Percentiles rank a stretch among this genome's conserved stretches.
These are phyloP conservation scores for Erynnis tages DNA, from an alignment of 2,888 invertebrate genomes.

Conservation along the genomic window DNA sequence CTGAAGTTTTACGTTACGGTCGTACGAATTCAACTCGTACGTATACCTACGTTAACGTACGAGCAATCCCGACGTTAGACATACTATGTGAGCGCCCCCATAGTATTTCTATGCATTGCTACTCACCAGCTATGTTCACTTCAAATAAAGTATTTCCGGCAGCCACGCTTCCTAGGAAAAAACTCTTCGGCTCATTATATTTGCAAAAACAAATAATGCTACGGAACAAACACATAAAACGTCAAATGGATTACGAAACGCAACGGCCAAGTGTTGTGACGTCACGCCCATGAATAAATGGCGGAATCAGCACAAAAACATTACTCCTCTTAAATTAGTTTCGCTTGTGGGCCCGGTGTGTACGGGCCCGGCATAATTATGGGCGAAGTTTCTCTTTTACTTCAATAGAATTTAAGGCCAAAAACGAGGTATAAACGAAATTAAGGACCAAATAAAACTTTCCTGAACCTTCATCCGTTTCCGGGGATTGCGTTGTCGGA, in stretches of 20 bases:
- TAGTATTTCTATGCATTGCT: too few relatives aligned
- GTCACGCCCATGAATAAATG: constrained; percentile 1
- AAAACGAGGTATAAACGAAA: constrained; percentile 18
- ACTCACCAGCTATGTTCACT: too few relatives aligned
- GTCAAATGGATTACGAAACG: not conserved
- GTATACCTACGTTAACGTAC: too few relatives aligned
- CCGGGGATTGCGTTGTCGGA: constrained; percentile 3
- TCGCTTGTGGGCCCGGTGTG: constrained; percentile 10
- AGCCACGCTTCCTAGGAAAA: too few relatives aligned
- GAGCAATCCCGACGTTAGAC: too few relatives aligned
- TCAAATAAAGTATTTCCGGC: too few relatives aligned
- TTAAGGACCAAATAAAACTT: constrained; percentile 26
- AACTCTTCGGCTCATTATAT: too few relatives aligned
- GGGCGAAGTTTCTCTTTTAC: constrained; percentile 14
- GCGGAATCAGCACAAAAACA: constrained; percentile 7
- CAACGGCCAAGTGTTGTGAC: not conserved
- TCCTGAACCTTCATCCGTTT: constrained; percentile 12
- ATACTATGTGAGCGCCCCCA: too few relatives aligned
- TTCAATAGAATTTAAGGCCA: constrained; percentile 19
- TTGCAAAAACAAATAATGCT: too few relatives aligned
- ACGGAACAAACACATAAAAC: not conserved
- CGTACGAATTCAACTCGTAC: too few relatives aligned
- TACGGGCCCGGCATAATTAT: constrained; percentile 15
- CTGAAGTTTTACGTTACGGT: too few relatives aligned
- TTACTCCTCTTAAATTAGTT: constrained; percentile 14